Evolutionary conservation across 2,113 vertebrate genomes (phyloP).

Genomic region (Dasyornis broadbenti): DNA sequence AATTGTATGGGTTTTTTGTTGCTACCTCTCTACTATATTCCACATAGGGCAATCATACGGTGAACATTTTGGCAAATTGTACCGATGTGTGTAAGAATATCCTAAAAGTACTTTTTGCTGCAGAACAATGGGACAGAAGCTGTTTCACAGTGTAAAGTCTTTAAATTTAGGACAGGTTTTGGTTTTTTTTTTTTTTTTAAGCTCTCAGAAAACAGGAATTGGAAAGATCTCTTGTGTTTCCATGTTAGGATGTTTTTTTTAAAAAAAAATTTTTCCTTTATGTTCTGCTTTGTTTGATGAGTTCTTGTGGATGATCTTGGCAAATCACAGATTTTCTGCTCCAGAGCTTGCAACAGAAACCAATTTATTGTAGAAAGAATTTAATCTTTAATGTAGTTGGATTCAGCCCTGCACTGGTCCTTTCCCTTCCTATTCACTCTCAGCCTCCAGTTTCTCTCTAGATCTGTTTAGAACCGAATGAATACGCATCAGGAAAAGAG

Average conservation of each 20-base stretch:
- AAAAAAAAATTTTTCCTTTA: neutral
- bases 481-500: neutral
- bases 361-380: neutral
- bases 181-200: neutral
- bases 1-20: neutral
- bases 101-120: no score
- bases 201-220: neutral
- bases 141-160: neutral
- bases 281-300: neutral
- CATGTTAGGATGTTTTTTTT: neutral
- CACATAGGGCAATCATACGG: no score
- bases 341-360: neutral
- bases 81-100: no score
- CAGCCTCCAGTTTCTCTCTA: neutral
- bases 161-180: neutral
- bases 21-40: neutral
- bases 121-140: no score
- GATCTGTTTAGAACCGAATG: neutral
- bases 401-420: neutral
- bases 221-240: neutral
- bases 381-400: neutral
- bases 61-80: no score
- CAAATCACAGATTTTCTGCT: neutral
- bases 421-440: neutral
- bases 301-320: neutral